These are phyloP conservation scores for Lottia scabra DNA, from an alignment of 2,888 invertebrate genomes.

Conservation along the genomic window DNA sequence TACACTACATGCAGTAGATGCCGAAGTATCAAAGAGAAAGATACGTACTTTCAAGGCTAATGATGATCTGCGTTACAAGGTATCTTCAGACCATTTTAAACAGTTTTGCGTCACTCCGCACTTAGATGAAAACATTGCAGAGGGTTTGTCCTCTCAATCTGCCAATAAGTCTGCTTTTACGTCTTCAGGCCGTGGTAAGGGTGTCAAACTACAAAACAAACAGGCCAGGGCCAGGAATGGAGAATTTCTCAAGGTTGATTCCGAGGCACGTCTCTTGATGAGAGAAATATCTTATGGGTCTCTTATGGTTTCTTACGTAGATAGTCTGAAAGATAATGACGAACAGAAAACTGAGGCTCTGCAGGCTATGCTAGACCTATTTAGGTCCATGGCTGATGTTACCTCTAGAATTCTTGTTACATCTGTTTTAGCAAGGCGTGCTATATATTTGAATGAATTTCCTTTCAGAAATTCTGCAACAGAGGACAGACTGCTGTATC, in stretches of 20 bases:
- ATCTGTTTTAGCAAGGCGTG: background rate
- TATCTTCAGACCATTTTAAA: background rate
- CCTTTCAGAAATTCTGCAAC: slow-evolving; percentile 10
- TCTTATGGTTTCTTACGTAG: background rate
- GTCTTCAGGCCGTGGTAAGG: background rate
- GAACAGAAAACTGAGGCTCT: background rate
- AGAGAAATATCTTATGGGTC: background rate
- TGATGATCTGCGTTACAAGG: background rate
- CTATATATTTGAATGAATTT: slow-evolving; percentile 1
- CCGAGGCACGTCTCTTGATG: background rate
- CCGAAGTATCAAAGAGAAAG: background rate
- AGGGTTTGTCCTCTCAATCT: background rate
- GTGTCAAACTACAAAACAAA: background rate
- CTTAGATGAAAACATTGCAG: background rate
- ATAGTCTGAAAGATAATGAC: too few species aligned
- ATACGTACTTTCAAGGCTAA: background rate
- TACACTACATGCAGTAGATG: background rate
- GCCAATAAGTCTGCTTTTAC: background rate
- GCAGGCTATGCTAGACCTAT: background rate
- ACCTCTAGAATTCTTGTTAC: background rate
- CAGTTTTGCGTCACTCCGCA: background rate
- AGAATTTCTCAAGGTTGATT: background rate
- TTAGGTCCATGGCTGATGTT: background rate
- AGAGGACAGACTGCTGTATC: background rate
- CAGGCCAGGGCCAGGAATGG: background rate